A percentile compares a stretch with the other conserved stretches of the same genome.
Evolutionary conservation across 1,140 invertebrate species (phyloP).

Genomic region (Epicauta chinensis): DNA sequence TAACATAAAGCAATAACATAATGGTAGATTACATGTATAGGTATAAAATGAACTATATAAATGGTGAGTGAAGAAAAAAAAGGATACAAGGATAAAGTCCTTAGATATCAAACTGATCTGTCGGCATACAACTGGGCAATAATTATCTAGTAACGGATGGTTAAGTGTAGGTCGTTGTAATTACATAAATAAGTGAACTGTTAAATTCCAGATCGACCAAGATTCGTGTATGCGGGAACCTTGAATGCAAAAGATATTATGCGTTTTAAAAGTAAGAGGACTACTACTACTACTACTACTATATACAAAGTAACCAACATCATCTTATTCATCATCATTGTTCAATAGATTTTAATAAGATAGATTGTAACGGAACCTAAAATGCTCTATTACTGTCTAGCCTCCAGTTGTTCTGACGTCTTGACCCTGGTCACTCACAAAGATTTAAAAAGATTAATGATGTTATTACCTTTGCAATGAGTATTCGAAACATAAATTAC

Average conservation of each 20-base stretch:
- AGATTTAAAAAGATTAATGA: slow-evolving; percentile 9
- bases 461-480: slow-evolving; percentile 8
- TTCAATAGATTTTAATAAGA: no score
- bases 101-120: no score
- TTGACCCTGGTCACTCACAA: slow-evolving; percentile 14
- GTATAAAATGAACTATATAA: no score
- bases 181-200: slow-evolving; percentile 17
- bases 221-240: slow-evolving; percentile 13
- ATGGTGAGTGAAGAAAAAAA: no score
- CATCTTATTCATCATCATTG: no score
- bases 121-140: neutral
- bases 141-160: slow-evolving; percentile 16
- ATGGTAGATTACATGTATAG: no score
- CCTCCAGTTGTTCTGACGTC: slow-evolving; percentile 3
- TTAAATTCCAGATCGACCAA: slow-evolving; percentile 12
- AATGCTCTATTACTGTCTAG: slow-evolving; percentile 5
- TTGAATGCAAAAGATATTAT: slow-evolving; percentile 6
- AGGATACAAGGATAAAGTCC: no score
- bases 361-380: slow-evolving; percentile 4
- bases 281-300: no score
- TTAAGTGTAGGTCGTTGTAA: slow-evolving; percentile 15
- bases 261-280: slow-evolving; percentile 15
- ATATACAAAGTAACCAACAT: no score
- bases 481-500: no score
- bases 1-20: no score